These are phyloP conservation scores for Suillia variegata DNA, from an alignment of 2,888 invertebrate genomes.

Conservation along the genomic window DNA sequence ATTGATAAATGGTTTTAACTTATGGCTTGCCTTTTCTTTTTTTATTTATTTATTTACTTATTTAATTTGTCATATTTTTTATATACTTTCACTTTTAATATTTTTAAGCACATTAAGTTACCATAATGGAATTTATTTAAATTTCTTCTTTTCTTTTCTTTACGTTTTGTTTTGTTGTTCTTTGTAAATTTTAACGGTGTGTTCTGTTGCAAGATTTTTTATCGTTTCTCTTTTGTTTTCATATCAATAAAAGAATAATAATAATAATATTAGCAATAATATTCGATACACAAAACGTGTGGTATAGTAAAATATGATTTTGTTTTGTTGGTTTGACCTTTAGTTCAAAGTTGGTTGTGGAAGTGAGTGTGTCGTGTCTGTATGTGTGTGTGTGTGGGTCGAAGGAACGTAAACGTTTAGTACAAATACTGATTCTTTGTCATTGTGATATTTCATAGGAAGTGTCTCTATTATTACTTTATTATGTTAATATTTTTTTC, in stretches of 20 bases:
- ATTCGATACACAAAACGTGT: slow-evolving; percentile 4
- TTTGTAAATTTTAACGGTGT: slow-evolving; percentile 35
- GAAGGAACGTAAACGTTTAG: background rate
- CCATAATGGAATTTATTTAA: slow-evolving; percentile 5
- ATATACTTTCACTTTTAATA: slow-evolving; percentile 24
- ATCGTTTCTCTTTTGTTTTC: background rate
- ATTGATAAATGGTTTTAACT: slow-evolving; percentile 26
- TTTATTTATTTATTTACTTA: slow-evolving; percentile 27
- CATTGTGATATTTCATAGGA: background rate
- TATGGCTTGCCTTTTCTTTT: slow-evolving; percentile 21
- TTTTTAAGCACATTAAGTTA: slow-evolving; percentile 29
- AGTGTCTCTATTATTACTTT: background rate
- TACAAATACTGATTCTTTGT: background rate
- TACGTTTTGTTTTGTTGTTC: background rate
- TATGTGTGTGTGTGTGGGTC: background rate
- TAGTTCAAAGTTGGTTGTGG: too few species aligned
- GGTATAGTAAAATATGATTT: slow-evolving; percentile 1
- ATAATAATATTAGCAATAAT: too few species aligned
- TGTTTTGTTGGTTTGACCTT: slow-evolving; percentile 3
- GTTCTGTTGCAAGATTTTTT: slow-evolving; percentile 27
- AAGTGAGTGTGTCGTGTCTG: slow-evolving; percentile 2
- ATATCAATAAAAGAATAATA: too few species aligned
- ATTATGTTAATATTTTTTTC: background rate
- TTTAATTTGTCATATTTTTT: slow-evolving; percentile 21
- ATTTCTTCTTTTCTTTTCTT: slow-evolving; percentile 7